Percentiles rank a stretch among this genome's conserved stretches.
Conservation (phyloP, 2,797 vertebrate genomes). For the Holocentrus rufus region DNA sequence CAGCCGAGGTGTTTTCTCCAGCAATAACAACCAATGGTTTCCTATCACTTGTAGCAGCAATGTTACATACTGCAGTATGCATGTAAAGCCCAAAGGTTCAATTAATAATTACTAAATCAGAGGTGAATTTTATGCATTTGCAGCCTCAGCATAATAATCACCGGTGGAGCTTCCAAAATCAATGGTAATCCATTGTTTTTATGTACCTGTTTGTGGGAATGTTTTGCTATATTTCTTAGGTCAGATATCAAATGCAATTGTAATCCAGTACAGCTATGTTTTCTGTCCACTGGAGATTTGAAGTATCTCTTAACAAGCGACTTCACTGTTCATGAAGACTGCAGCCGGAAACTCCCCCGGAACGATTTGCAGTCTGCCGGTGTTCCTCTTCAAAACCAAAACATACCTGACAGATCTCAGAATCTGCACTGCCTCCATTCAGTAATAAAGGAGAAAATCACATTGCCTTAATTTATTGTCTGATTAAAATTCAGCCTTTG, state of each 20-base stretch:
- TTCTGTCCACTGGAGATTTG: constrained; percentile 3
- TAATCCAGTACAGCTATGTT: neutral
- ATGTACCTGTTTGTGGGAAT: neutral
- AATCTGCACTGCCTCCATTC: constrained; percentile 52
- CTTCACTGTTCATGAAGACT: neutral
- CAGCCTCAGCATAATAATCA: constrained; percentile 40
- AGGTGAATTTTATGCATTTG: constrained; percentile 41
- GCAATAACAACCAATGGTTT: constrained; percentile 56
- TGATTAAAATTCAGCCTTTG: constrained; percentile 85
- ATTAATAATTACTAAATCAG: constrained; percentile 51
- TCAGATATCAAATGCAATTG: neutral
- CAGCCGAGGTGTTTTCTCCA: constrained; percentile 29
- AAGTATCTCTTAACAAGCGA: neutral
- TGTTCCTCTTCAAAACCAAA: constrained; percentile 37
- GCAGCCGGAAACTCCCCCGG: neutral
- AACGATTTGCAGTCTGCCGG: constrained; percentile 29
- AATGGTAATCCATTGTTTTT: constrained; percentile 28
- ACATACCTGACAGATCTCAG: constrained; percentile 48
- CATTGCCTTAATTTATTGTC: constrained; percentile 82
- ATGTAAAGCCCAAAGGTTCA: constrained; percentile 49
- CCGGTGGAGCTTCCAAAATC: neutral
- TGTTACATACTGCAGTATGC: neutral
- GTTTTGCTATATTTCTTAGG: neutral
- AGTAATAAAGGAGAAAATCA: constrained; percentile 73
- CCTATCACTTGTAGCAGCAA: constrained; percentile 13